These are phyloP conservation scores for Mylabris phalerata DNA, from an alignment of 1,140 invertebrate genomes.

Conservation along the genomic window DNA sequence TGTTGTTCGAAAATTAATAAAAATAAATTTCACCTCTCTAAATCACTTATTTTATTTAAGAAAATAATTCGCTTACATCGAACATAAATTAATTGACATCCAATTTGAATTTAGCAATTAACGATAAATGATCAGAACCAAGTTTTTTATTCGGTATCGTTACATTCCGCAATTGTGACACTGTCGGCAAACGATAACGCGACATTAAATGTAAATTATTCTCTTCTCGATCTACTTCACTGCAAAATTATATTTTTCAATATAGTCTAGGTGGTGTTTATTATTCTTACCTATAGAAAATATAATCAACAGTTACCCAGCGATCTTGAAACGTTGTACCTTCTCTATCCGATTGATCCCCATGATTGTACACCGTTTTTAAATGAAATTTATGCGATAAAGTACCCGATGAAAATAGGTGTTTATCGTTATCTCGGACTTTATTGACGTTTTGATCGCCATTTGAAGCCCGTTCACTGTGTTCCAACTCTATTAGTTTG, in stretches of 20 bases:
- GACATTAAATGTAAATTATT: constrained; percentile 51
- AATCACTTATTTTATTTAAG: constrained; percentile 4
- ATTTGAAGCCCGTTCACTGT: constrained; percentile 23
- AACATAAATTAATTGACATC: not conserved
- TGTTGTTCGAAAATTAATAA: constrained; percentile 39
- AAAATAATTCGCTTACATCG: not conserved
- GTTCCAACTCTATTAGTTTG: constrained; percentile 28
- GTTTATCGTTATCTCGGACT: not conserved
- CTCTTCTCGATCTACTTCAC: constrained; percentile 21
- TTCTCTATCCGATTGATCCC: constrained; percentile 40
- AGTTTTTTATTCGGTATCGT: constrained; percentile 67
- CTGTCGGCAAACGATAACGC: constrained; percentile 56
- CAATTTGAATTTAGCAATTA: constrained; percentile 55
- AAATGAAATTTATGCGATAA: constrained; percentile 52
- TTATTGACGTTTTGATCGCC: not conserved
- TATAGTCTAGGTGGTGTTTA: too few relatives aligned
- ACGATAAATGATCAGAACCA: constrained; percentile 71
- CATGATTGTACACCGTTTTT: constrained; percentile 49
- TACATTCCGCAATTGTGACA: constrained; percentile 50
- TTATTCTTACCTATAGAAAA: constrained; percentile 56
- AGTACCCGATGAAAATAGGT: constrained; percentile 40
- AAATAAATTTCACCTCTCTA: constrained; percentile 37
- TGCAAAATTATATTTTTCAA: constrained; percentile 17
- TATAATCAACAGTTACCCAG: constrained; percentile 80
- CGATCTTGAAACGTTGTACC: constrained; percentile 65